A percentile compares a stretch with the other conserved stretches of the same genome.
phyloP scores from a whole-genome alignment of 2,113 vertebrate genomes.

The Mormyrus lacerda region DNA sequence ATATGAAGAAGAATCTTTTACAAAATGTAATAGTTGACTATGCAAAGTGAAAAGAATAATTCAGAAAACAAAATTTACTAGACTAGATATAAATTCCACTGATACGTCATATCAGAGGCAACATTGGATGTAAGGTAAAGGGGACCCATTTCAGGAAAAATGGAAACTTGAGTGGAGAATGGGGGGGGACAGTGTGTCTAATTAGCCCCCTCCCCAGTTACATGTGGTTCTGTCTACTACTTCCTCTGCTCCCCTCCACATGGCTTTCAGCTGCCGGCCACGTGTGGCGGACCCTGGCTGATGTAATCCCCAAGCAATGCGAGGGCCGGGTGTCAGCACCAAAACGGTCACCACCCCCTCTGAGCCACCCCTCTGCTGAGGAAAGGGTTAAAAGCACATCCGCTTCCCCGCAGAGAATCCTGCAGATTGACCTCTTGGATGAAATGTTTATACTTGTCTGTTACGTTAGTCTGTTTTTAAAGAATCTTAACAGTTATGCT shows the following conservation, averaged over 20 bases:
- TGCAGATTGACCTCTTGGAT: neutral
- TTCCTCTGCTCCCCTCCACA: neutral
- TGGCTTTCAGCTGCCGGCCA: neutral
- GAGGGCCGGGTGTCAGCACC: neutral
- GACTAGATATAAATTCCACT: neutral
- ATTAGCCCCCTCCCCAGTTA: neutral
- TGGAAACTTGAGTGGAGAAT: neutral
- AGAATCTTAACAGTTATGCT: neutral
- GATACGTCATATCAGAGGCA: neutral
- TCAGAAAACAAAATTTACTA: neutral
- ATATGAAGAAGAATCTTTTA: neutral
- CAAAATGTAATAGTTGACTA: neutral
- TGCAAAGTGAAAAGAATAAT: neutral
- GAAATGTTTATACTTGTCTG: neutral
- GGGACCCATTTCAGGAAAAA: neutral
- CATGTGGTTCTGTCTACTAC: neutral
- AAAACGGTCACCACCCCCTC: neutral
- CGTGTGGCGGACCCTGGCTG: slow-evolving; percentile 11
- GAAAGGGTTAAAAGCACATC: neutral
- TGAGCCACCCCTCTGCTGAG: neutral
- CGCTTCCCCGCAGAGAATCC: neutral
- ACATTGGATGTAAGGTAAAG: neutral
- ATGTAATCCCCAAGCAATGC: slow-evolving; percentile 21
- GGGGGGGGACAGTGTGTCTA: neutral
- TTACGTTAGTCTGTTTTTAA: neutral